These are phyloP conservation scores for Tupiocoris notatus DNA, from an alignment of 2,888 invertebrate species.

Conservation along the genomic window DNA sequence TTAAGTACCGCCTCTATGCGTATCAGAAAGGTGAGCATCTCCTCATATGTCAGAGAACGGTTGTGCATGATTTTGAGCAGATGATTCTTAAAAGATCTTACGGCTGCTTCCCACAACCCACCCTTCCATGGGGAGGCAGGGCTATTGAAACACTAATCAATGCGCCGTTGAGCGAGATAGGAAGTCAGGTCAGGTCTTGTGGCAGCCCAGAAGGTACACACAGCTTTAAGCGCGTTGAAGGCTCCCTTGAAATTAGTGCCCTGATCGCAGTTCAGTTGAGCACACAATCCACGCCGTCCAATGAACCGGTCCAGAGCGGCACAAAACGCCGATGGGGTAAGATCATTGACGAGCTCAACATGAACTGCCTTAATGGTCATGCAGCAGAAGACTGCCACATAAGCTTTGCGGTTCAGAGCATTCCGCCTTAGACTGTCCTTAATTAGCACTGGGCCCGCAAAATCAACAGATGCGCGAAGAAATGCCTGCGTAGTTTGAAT, in stretches of 20 bases:
- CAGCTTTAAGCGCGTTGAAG: background rate
- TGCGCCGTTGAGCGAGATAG: background rate
- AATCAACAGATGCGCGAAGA: background rate
- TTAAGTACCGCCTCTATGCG: conserved; percentile 36
- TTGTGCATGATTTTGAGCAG: conserved; percentile 4
- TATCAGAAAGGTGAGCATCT: conserved; percentile 21
- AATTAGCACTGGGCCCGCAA: conserved; percentile 6
- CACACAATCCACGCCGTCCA: background rate
- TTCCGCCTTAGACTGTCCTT: conserved; percentile 9
- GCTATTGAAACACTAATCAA: conserved; percentile 3
- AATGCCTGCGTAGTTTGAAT: background rate
- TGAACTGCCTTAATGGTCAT: conserved; percentile 15
- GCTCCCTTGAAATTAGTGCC: background rate
- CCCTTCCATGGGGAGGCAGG: conserved; percentile 23
- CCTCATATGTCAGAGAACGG: conserved; percentile 26
- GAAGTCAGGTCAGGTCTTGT: background rate
- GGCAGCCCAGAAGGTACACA: no score
- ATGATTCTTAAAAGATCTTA: conserved; percentile 24
- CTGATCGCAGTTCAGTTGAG: background rate
- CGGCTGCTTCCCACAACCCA: conserved; percentile 7
- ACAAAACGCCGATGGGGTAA: background rate
- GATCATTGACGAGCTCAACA: background rate
- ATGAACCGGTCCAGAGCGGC: conserved; percentile 22
- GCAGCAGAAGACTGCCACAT: conserved; percentile 11
- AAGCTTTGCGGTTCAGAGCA: background rate